Percentiles rank a stretch among this genome's conserved stretches.
phyloP scores from a whole-genome alignment of 1,140 invertebrate genomes.

The Plectrocnemia conspersa region DNA sequence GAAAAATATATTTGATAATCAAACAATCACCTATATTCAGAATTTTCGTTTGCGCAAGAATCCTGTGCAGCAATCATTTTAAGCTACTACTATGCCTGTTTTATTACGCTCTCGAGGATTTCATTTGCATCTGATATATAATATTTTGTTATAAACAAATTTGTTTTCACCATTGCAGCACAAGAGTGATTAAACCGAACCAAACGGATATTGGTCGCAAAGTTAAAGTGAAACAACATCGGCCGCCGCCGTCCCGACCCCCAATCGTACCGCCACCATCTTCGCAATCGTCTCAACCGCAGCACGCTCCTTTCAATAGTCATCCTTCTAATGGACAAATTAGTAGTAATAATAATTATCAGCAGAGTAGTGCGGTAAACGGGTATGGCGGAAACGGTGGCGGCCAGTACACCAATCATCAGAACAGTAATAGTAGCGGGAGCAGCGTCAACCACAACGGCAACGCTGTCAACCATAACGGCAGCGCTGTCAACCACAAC shows the following conservation, averaged over 20 bases:
- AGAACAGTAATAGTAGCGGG: conserved; percentile 8
- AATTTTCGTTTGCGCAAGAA: no score
- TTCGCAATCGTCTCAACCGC: conserved; percentile 35
- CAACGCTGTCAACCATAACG: conserved; percentile 14
- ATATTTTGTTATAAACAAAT: no score
- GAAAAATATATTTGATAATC: no score
- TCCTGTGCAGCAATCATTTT: no score
- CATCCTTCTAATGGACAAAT: conserved; percentile 6
- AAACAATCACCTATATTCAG: no score
- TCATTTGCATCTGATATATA: no score
- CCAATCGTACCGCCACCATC: conserved; percentile 37
- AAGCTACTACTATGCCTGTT: no score
- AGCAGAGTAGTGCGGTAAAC: conserved; percentile 3
- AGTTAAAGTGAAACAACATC: conserved; percentile 63
- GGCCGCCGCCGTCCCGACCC: conserved; percentile 31
- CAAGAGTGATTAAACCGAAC: conserved; percentile 86
- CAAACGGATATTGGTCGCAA: conserved; percentile 80
- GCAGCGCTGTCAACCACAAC: conserved; percentile 4
- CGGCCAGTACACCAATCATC: conserved; percentile 17
- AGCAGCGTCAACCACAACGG: conserved; percentile 18
- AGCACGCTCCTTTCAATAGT: conserved; percentile 22
- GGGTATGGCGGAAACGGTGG: conserved; percentile 13
- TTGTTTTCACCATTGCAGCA: conserved; percentile 55
- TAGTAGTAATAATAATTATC: conserved; percentile 9
- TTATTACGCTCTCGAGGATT: no score